Base-by-base conservation (phyloP, 2,888 invertebrate species). In the Eustalomyia histrio region DNA sequence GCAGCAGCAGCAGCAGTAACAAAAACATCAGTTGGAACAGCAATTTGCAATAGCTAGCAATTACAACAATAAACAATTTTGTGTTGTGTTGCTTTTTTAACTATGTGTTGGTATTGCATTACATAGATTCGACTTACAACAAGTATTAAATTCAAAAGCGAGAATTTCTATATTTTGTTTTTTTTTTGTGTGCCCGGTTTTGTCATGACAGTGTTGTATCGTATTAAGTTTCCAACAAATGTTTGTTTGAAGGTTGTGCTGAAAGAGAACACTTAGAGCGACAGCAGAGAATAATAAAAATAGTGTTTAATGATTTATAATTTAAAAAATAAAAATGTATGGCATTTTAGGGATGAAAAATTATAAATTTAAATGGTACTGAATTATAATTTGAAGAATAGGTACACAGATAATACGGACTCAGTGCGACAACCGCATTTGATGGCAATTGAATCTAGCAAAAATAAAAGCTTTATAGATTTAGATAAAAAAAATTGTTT, bases 151-250 rank as follows among this genome's bases (percentile, higher is more conserved):
- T 47, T n/a, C n/a, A n/a, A 47, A 47, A 47, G n/a, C 43, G 43
- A 47, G n/a, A 6, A n/a, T 47, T 47, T 47, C 16, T n/a, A n/a
- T 39, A 14, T 47, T 14, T 47, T 1, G 43, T n/a, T 47, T 47
- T 39, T 39, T 9, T 14, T 43, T 43, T 35, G n/a, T 35, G 8
- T 52, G 33, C 35, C 52, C 39, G 24, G 14, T 52, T 74, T 74
- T 74, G 58, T 64, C 53, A 29, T 55, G 63, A 16, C 35, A 47
- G n/a, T 47, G n/a, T 47, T n/a, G 6, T n/a, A 47, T n/a, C 43
- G 43, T 6, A n/a, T 47, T n/a, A n/a, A 47, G n/a, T 47, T 47
- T 6, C 14, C 43, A 47, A 47, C 14, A 47, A 47, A 47, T 47
- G 43, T 47, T 47, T 47, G 43, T 47, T 47, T n/a, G 43, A 47